These are phyloP conservation scores for Phenacoccus solenopsis DNA, from an alignment of 1,140 invertebrate genomes.

Conservation along the genomic window DNA sequence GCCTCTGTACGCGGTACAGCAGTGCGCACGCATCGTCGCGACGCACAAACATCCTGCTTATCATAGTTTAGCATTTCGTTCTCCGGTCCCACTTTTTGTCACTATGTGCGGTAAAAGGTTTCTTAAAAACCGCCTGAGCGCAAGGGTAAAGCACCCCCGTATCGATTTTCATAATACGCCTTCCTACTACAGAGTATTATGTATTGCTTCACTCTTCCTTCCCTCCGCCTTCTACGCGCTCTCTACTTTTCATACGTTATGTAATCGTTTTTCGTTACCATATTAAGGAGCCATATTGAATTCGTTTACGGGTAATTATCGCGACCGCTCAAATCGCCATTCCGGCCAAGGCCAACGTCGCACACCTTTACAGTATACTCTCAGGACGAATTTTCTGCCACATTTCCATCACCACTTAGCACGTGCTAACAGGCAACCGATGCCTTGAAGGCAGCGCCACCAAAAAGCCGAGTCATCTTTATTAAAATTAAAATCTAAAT, in stretches of 20 bases:
- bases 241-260: neutral
- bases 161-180: constrained; percentile 1
- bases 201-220: neutral
- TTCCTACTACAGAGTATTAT: constrained; percentile 3
- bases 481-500: too few species aligned
- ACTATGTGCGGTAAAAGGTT: constrained; percentile 1
- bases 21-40: neutral
- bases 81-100: neutral
- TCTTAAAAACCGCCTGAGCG: neutral
- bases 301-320: neutral
- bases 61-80: constrained; percentile 2
- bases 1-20: neutral
- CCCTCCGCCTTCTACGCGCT: too few species aligned
- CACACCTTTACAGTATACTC: too few species aligned
- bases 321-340: too few species aligned
- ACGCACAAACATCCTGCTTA: constrained; percentile 1
- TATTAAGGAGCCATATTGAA: neutral
- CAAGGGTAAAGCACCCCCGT: neutral
- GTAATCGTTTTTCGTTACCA: neutral
- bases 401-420: too few species aligned
- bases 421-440: too few species aligned
- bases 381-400: too few species aligned
- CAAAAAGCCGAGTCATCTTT: too few species aligned
- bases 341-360: too few species aligned
- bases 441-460: too few species aligned